phyloP scores from a whole-genome alignment of 2,888 invertebrate genomes.

The Liopterus haemorrhoidalis region DNA sequence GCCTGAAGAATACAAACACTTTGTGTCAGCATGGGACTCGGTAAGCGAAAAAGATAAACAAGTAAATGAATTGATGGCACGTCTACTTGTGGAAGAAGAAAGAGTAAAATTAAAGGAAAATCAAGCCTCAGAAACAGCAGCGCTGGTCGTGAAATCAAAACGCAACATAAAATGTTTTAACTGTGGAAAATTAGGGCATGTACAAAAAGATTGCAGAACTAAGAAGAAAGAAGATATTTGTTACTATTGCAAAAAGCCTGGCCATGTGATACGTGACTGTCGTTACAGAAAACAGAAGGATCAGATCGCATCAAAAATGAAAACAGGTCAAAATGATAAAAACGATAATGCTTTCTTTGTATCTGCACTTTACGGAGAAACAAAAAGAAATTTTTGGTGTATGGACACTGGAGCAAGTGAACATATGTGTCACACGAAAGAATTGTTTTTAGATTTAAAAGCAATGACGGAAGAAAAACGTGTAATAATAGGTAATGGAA shows the following conservation, averaged over 20 bases:
- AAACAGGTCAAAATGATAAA: too few relatives aligned
- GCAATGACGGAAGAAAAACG: conserved; percentile 1
- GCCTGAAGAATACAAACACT: conserved; percentile 35
- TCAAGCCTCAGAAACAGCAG: too few relatives aligned
- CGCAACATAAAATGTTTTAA: conserved; percentile 20
- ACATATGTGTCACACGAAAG: conserved; percentile 25
- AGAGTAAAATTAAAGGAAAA: conserved; percentile 23
- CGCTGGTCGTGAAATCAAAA: conserved; percentile 15
- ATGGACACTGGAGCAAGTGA: conserved; percentile 23
- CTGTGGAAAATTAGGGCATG: conserved; percentile 24
- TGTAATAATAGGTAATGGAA: too few relatives aligned
- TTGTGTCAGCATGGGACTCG: conserved; percentile 33
- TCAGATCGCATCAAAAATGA: too few relatives aligned
- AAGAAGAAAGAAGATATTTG: conserved; percentile 17
- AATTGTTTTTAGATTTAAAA: conserved; percentile 19
- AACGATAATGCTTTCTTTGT: too few relatives aligned
- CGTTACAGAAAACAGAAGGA: too few relatives aligned
- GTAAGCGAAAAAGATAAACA: conserved; percentile 21
- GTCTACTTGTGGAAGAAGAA: conserved; percentile 31
- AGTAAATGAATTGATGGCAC: conserved; percentile 24
- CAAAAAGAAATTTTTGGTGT: conserved; percentile 12
- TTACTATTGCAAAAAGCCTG: conserved; percentile 5
- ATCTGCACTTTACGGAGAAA: too few relatives aligned
- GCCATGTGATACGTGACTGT: background rate
- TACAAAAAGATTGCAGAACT: conserved; percentile 16